Evolutionary conservation across 2,797 vertebrate genomes (phyloP).

Genomic region (Merluccius polli): DNA sequence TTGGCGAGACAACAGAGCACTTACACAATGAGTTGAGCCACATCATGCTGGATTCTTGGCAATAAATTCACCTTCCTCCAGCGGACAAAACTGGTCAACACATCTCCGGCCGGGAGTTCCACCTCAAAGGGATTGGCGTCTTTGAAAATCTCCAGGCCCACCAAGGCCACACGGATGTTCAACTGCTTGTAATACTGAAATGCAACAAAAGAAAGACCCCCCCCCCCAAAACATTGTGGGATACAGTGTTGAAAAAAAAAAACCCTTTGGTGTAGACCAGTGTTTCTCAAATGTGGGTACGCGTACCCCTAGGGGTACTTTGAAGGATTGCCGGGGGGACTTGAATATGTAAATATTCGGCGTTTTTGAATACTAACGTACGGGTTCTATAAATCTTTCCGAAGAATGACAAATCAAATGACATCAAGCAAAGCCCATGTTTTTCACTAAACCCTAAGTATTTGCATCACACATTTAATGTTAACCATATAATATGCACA

Average conservation of each 20-base stretch:
- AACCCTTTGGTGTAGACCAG: background rate
- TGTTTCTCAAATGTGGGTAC: no score
- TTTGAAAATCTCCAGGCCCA: conserved; percentile 79
- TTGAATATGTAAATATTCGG: no score
- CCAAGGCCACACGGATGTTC: conserved; percentile 82
- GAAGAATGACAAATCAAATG: no score
- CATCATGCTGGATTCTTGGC: conserved; percentile 69
- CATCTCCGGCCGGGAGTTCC: conserved; percentile 61
- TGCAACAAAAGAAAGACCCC: background rate
- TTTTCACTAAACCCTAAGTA: no score
- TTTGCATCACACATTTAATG: no score
- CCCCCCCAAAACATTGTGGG: no score
- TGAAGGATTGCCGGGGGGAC: no score
- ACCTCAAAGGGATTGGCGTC: conserved; percentile 73
- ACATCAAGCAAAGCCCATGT: no score
- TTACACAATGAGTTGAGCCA: conserved; percentile 83
- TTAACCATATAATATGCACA: no score
- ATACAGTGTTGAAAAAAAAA: background rate
- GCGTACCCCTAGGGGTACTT: no score
- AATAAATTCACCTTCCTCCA: conserved; percentile 73
- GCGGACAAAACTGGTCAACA: conserved; percentile 72
- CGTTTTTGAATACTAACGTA: no score
- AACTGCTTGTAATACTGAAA: conserved; percentile 70
- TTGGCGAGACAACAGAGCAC: conserved; percentile 28
- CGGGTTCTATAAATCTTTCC: no score